A percentile compares a stretch with the other conserved stretches of the same genome.
These are phyloP conservation scores for Amblyopsis hoosieri DNA, from an alignment of 2,797 vertebrate species.

Conservation along the genomic window DNA sequence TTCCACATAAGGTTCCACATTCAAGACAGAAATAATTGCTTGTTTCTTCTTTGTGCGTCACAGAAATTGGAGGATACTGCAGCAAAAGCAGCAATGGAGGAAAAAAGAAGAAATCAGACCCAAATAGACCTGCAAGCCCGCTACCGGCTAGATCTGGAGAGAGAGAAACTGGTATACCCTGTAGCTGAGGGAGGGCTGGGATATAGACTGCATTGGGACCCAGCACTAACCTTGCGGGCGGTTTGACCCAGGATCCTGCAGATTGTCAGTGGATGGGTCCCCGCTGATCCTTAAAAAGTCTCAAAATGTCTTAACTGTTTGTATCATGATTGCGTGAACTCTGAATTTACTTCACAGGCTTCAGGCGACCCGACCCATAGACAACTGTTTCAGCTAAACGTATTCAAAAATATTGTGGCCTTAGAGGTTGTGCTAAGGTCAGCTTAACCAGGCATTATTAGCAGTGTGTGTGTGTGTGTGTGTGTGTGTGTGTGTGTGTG, in stretches of 20 bases:
- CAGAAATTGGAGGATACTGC: conserved; percentile 91
- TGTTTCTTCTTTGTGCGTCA: conserved; percentile 25
- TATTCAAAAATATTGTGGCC: too few relatives aligned
- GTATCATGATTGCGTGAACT: too few relatives aligned
- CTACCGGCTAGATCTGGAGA: conserved; percentile 89
- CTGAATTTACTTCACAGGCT: too few relatives aligned
- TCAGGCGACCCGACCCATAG: too few relatives aligned
- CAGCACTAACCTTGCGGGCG: too few relatives aligned
- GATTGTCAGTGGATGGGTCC: too few relatives aligned
- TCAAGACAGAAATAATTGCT: conserved; percentile 2
- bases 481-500: conserved; percentile 11
- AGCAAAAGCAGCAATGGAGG: conserved; percentile 81
- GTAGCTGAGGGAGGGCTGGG: background rate
- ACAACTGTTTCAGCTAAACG: too few relatives aligned
- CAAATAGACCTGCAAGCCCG: conserved; percentile 88
- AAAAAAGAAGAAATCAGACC: conserved; percentile 83
- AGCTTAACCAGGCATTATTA: too few relatives aligned
- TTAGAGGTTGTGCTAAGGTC: too few relatives aligned
- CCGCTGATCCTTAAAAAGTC: too few relatives aligned
- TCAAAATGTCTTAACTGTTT: too few relatives aligned
- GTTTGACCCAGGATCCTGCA: too few relatives aligned
- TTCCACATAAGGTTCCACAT: background rate
- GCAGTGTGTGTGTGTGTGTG: background rate
- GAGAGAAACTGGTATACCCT: conserved; percentile 86
- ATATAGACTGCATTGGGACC: background rate